Conservation (phyloP, 2,888 invertebrate species). For the Lacanobia wlatinum region DNA sequence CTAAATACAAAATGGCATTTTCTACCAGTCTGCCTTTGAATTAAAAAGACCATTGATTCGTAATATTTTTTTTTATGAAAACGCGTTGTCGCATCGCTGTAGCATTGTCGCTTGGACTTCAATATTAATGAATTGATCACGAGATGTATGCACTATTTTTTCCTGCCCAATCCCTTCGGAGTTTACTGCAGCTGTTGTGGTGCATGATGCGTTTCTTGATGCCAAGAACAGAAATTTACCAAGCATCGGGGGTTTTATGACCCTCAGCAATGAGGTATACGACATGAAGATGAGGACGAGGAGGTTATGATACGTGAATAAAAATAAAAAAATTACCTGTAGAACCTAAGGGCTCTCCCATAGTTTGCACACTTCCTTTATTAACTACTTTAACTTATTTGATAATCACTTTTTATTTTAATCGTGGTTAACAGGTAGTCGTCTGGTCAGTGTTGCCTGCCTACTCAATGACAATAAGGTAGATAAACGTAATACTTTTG, state of each 20-base stretch:
- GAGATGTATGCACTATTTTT: background rate
- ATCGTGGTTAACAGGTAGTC: background rate
- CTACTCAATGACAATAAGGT: background rate
- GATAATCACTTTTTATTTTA: background rate
- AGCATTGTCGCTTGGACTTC: no score
- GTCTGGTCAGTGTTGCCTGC: constrained; percentile 2
- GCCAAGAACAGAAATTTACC: no score
- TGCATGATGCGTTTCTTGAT: no score
- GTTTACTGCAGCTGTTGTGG: background rate
- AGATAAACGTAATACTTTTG: constrained; percentile 22
- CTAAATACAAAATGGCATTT: no score
- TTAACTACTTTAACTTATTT: background rate
- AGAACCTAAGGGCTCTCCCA: constrained; percentile 33
- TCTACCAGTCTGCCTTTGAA: no score
- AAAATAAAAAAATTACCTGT: constrained; percentile 25
- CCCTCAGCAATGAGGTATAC: no score
- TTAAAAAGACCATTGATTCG: no score
- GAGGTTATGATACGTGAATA: background rate
- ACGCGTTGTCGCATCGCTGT: no score
- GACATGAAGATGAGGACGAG: no score
- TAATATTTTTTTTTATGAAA: no score
- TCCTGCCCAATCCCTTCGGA: background rate
- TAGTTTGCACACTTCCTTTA: constrained; percentile 9
- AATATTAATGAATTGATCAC: no score
- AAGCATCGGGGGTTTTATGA: no score